Percentiles rank a stretch among this genome's conserved stretches.
Conservation (phyloP, 2,797 vertebrate species). For the Heterohyrax brucei region DNA sequence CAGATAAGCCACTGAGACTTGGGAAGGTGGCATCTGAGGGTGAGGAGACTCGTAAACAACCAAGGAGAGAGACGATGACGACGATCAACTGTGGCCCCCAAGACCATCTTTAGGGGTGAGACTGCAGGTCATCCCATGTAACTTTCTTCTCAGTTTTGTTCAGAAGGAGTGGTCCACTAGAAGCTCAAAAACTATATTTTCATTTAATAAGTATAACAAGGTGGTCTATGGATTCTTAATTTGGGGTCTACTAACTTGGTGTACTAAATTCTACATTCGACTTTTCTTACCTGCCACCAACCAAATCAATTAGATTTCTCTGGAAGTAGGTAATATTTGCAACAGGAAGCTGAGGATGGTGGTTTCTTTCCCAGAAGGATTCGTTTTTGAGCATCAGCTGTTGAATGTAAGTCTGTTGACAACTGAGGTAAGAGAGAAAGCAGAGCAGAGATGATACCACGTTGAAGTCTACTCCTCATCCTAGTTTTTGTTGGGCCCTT, state of each 20-base stretch:
- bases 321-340: not conserved
- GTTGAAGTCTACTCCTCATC: not conserved
- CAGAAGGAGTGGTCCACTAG: not conserved
- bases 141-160: not conserved
- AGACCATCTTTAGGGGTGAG: not conserved
- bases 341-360: not conserved
- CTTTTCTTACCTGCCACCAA: not conserved
- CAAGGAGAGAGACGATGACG: not conserved
- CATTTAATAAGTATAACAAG: not conserved
- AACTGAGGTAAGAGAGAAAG: not conserved
- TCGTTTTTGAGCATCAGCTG: not conserved
- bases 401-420: not conserved
- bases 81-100: not conserved
- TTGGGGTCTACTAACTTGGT: not conserved
- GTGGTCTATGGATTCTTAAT: not conserved
- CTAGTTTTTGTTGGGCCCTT: not conserved
- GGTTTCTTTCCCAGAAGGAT: not conserved
- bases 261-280: not conserved
- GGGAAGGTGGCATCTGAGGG: not conserved
- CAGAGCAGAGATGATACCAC: not conserved
- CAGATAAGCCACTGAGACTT: not conserved
- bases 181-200: conserved; percentile 24
- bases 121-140: not conserved
- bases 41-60: not conserved
- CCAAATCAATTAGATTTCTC: not conserved